Base-by-base conservation (phyloP, 2,888 invertebrate species). In the Campaea margaritaria region DNA sequence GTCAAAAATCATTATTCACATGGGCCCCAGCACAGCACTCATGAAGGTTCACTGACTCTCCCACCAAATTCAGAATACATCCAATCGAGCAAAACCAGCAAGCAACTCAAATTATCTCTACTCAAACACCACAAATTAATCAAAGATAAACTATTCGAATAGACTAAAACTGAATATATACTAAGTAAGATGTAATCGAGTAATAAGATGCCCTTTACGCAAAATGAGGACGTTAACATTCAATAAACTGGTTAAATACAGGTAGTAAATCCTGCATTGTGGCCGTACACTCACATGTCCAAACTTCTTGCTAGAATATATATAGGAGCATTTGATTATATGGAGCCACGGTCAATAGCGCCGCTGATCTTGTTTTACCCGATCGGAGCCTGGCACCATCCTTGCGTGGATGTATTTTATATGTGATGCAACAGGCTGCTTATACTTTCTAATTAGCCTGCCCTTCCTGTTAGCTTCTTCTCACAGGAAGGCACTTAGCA, bases 381-480 rank as follows among this genome's bases (percentile, higher is more conserved):
- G 21, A 21, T 39, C 38, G 41, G 52, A 72, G 70, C 69, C 67
- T 64, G 67, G 69, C 68, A 68, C 68, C 71, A 73, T 70, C 72
- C 67, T 72, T 64, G 67, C 49, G 59, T 41, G 41, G 75, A 21
- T 21, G n/a, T n/a, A 21, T 21, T 21, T 3, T 21, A 21, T 21
- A 21, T 21, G 5, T 80, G 78, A 77, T 78, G 77, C 75, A 78
- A 79, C 73, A 70, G 64, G 70, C 76, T 80, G 68, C 72, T 82
- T 83, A 81, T 79, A 85, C 80, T 85, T 85, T 81, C 69, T 84
- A 84, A 85, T 85, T 73, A 81, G 76, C 66, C 62, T 71, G 76
- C 70, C 73, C 80, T 83, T 85, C 83, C 85, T 84, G 83, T 73
- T 64, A 16, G 21, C 27, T 14, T 34, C 63, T 43, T 61, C 69